These are phyloP conservation scores for Chromoteleia sp. DNA, from an alignment of 2,888 invertebrate genomes.

Conservation along the genomic window DNA sequence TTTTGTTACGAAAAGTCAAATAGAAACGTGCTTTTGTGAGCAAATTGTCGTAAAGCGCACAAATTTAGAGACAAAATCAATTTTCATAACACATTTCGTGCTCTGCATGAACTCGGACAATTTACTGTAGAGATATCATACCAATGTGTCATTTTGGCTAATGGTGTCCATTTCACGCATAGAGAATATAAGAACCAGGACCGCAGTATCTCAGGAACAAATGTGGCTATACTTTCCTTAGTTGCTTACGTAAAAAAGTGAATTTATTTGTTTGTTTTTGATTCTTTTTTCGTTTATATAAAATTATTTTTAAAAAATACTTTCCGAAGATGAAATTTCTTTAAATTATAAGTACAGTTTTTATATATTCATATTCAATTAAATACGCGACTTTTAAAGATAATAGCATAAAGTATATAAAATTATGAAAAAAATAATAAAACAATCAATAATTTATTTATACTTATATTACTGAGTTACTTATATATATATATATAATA, in stretches of 20 bases:
- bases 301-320: no score
- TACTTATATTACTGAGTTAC: no score
- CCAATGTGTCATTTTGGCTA: conserved; percentile 41
- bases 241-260: neutral
- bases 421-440: no score
- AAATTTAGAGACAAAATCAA: conserved; percentile 16
- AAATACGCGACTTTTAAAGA: no score
- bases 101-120: conserved; percentile 27
- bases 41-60: conserved; percentile 4
- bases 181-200: conserved; percentile 18
- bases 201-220: conserved; percentile 20
- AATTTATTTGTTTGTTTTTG: conserved; percentile 7
- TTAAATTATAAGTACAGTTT: no score
- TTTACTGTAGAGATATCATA: conserved; percentile 30
- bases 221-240: conserved; percentile 1
- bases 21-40: neutral
- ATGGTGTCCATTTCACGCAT: conserved; percentile 39
- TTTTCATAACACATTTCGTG: conserved; percentile 33
- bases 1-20: no score
- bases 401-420: no score
- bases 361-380: no score
- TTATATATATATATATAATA: no score
- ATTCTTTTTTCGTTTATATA: conserved; percentile 10
- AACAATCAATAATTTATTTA: no score
- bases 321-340: no score